phyloP scores from a whole-genome alignment of 2,888 invertebrate species.

The Escarpia spicata region DNA sequence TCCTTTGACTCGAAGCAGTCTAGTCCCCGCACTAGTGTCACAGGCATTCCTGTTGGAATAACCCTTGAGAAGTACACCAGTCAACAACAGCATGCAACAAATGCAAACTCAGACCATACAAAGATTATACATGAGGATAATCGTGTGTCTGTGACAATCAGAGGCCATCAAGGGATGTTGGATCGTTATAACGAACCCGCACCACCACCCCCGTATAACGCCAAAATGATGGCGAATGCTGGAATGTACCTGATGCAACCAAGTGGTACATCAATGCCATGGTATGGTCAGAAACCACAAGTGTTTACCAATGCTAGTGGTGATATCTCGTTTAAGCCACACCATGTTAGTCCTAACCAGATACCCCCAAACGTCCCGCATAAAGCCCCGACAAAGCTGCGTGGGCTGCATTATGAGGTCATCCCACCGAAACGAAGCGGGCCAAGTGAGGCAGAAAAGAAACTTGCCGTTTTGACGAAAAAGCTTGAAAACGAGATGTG shows the following conservation, averaged over 20 bases:
- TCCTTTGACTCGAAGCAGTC: conserved; percentile 68
- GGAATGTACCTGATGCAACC: conserved; percentile 30
- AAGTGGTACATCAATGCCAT: conserved; percentile 24
- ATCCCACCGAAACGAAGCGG: conserved; percentile 37
- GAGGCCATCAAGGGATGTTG: conserved; percentile 27
- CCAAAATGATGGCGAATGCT: conserved; percentile 34
- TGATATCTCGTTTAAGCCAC: conserved; percentile 21
- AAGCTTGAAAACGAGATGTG: conserved; percentile 50
- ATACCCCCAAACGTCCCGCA: not conserved
- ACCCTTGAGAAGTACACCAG: not conserved
- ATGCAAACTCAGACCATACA: not conserved
- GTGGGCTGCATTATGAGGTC: conserved; percentile 42
- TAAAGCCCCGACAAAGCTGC: conserved; percentile 18
- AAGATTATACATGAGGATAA: not conserved
- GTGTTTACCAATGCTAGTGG: conserved; percentile 32
- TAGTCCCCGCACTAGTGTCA: conserved; percentile 66
- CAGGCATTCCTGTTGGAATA: conserved; percentile 34
- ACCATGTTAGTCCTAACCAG: conserved; percentile 8
- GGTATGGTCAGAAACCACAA: conserved; percentile 33
- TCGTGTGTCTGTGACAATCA: not conserved
- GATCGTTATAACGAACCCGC: conserved; percentile 45
- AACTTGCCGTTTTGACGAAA: conserved; percentile 60
- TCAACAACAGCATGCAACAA: not conserved
- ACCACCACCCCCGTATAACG: conserved; percentile 42
- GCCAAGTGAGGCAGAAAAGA: conserved; percentile 55